Base-by-base conservation (phyloP, 2,888 invertebrate genomes). In the Agrochola litura region DNA sequence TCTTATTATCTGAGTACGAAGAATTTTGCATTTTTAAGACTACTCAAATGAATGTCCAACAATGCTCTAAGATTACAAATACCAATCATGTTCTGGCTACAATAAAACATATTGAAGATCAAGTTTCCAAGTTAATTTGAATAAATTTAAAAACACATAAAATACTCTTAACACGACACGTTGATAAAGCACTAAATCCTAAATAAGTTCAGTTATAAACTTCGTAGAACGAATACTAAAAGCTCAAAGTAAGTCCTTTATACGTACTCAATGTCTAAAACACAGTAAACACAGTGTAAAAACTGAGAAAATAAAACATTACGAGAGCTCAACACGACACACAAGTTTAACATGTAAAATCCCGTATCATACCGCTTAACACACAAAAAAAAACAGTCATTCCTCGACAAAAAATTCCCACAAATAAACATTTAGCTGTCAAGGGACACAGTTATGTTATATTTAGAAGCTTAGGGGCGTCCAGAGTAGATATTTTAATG, bases 361-460 rank as follows among this genome's bases (percentile, higher is more conserved):
- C 88, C 86, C 87, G 70, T 80, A 85, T 89, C 83, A 86, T 75
- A 68, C 71, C 75, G 84, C 72, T 77, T 88, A 83, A 86, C 78
- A 86, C 77, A 73, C 76, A 80, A 84, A 91, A n/a, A n/a, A n/a
- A 92, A 93, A 93, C 90, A 83, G 84, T 89, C 87, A 89, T 86
- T 84, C 89, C 86, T 76, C 87, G 84, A 86, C 86, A 90, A 92
- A 91, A 92, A 91, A 93, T 89, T 91, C 91, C 92, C 93, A 93
- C 93, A 94, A 94, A 95, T 93, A 95, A 94, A 95, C 93, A 92
- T 92, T 92, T 90, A 92, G 89, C 93, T 93, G 94, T 92, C 94
- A 93, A 88, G 91, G 87, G 87, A 91, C 90, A 90, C 87, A 88
- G 89, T 84, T 86, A 83, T 84, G 85, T 86, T 95, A 95, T 94